Conservation (phyloP, 2,888 invertebrate species). For the Seira musarum region DNA sequence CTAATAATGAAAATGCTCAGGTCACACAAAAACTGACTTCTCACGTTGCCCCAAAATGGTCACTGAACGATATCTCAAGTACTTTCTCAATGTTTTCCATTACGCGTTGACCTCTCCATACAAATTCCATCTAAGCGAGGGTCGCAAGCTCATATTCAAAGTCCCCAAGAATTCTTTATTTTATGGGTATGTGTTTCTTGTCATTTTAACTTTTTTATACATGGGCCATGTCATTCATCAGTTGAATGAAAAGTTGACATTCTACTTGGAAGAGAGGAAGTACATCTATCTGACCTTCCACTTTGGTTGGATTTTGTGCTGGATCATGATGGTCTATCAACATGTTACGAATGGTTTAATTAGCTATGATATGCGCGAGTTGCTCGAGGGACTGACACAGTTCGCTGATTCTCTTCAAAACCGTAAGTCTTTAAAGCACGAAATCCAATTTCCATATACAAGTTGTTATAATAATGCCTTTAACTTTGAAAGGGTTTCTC, state of each 20-base stretch:
- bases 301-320: neutral
- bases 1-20: too few relatives aligned
- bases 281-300: neutral
- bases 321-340: neutral
- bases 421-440: too few relatives aligned
- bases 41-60: neutral
- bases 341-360: neutral
- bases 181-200: neutral
- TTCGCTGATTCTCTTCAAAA: too few relatives aligned
- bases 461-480: too few relatives aligned
- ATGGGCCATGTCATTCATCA: neutral
- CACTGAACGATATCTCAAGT: neutral
- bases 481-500: too few relatives aligned
- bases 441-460: too few relatives aligned
- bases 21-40: too few relatives aligned
- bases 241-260: neutral
- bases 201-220: neutral
- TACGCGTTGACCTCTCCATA: neutral
- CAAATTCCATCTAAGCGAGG: neutral
- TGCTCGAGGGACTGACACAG: neutral
- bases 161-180: neutral
- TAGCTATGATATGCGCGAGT: neutral
- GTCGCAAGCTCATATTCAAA: neutral
- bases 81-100: neutral
- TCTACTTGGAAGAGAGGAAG: neutral